Conservation (phyloP, 2,113 vertebrate species). For the Chascanopsetta lugubris region DNA sequence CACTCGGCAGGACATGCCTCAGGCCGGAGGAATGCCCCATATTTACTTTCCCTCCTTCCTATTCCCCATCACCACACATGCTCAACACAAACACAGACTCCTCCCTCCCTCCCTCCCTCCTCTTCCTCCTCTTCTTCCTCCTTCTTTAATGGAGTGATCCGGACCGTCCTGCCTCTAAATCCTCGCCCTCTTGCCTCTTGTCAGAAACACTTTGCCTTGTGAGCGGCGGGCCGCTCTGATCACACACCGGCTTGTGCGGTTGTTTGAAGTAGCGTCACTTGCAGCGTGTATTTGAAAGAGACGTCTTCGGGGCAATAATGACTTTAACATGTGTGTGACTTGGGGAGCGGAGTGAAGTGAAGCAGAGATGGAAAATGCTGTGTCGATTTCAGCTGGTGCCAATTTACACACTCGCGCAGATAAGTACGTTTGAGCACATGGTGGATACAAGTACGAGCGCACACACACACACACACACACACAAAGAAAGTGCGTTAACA, state of each 20-base stretch:
- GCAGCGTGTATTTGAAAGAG: conserved; percentile 36
- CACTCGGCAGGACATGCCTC: conserved; percentile 69
- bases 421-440: conserved; percentile 19
- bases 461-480: no score
- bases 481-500: no score
- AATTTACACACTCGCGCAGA: conserved; percentile 46
- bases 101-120: conserved; percentile 18
- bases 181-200: conserved; percentile 43
- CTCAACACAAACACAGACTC: conserved; percentile 50
- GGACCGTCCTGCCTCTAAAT: conserved; percentile 46
- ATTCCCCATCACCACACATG: conserved; percentile 58
- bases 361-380: conserved; percentile 42
- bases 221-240: conserved; percentile 49
- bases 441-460: no score
- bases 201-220: conserved; percentile 61
- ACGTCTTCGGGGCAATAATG: conserved; percentile 35
- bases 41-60: conserved; percentile 64
- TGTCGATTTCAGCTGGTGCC: conserved; percentile 63
- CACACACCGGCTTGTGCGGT: conserved; percentile 43
- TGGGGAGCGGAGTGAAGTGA: conserved; percentile 19
- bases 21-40: conserved; percentile 68
- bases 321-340: conserved; percentile 61
- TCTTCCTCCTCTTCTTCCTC: conserved; percentile 1
- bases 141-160: conserved; percentile 27
- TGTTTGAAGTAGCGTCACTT: conserved; percentile 61